A percentile compares a stretch with the other conserved stretches of the same genome.
phyloP scores from a whole-genome alignment of 1,140 invertebrate species.

The Sipha flava region DNA sequence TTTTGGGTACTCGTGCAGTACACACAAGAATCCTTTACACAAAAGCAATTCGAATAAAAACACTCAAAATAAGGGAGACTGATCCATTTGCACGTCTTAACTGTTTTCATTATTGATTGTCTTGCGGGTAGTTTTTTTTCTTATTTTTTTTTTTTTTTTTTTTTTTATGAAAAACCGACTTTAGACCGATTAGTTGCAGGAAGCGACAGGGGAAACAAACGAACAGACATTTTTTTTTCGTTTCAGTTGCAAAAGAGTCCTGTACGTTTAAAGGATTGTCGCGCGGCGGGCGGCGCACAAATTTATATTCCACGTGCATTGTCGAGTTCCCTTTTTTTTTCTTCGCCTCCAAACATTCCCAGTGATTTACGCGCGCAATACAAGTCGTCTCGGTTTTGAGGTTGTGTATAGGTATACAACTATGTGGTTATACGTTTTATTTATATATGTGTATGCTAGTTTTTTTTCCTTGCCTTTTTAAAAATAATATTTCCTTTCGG shows the following conservation, averaged over 20 bases:
- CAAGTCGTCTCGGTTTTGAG: constrained; percentile 22
- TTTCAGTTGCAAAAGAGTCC: background rate
- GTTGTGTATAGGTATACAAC: background rate
- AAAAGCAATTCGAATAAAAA: background rate
- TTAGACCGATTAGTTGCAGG: constrained; percentile 15
- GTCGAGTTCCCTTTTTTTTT: constrained; percentile 23
- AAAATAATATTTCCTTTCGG: constrained; percentile 25
- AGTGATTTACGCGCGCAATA: constrained; percentile 27
- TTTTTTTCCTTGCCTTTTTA: constrained; percentile 28
- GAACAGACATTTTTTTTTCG: background rate
- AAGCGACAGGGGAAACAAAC: background rate
- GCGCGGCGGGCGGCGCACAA: constrained; percentile 19
- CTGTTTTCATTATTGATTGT: constrained; percentile 3
- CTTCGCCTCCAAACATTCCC: background rate
- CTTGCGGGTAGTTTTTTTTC: background rate
- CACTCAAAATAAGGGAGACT: background rate
- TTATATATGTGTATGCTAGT: background rate
- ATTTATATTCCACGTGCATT: constrained; percentile 29
- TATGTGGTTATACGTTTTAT: background rate
- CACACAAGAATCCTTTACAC: background rate
- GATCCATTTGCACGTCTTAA: background rate
- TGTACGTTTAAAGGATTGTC: constrained; percentile 27
- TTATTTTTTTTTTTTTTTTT: background rate
- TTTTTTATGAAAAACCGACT: constrained; percentile 9
- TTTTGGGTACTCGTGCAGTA: no score